Evolutionary conservation across 2,888 invertebrate species (phyloP), one percentile per base, ranked within the genome.

Genomic region (Tenthredo notha): DNA sequence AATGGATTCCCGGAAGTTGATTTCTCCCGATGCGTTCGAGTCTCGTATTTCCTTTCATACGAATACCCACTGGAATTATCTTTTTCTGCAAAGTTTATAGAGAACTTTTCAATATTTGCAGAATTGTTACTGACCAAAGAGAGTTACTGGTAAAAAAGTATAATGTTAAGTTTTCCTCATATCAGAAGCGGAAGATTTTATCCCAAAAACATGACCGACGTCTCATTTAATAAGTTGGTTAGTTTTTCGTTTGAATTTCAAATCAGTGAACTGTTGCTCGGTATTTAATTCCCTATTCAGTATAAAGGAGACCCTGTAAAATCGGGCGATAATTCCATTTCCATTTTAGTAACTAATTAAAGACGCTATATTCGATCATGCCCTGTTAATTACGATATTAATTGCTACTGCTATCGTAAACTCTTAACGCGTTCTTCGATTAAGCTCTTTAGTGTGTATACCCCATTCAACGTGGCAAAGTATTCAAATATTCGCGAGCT

Each of bases 191-290:
- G 25, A 67, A 6, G 5, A 18, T 67, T 33, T 33, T 6, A 33
- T 67, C 5, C 18, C 29, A 67, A 67, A 67, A 74, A 74, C 5
- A n/a, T 21, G 21, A 72, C 72, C 72, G 5, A 21, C 43, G 40
- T 74, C 9, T 74, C 33, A 54, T 77, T 77, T 77, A 54, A 77
- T 77, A n/a, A 77, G 50, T 77, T 54, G 54, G 29, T 33, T 18
- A 33, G 18, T 15, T 33, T 67, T 5, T 67, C 15, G 33, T 33
- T 50, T 50, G 37, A 6, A 77, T 77, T 33, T 54, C 9, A n/a
- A 54, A 77, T 54, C 77, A 29, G 18, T 54, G 33, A 54, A 54
- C 43, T 33, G 77, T 77, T 18, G 18, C n/a, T 77, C 18, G 29
- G 29, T 77, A 54, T 6, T 77, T 54, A 54, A 77, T 77, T 54